Conservation (phyloP, 1,140 invertebrate genomes). For the Aphaenogaster ashmeadi region DNA sequence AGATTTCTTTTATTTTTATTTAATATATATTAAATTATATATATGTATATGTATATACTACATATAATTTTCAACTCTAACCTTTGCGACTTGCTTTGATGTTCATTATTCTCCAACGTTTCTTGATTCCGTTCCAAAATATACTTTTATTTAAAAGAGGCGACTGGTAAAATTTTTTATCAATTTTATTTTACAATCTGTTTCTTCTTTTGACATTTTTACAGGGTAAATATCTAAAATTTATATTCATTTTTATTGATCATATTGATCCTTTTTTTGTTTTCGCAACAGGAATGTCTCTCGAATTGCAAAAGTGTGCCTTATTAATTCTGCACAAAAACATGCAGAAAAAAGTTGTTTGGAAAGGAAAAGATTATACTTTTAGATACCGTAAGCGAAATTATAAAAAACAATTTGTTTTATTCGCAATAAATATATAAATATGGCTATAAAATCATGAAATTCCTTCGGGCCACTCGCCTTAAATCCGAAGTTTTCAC, state of each 20-base stretch:
- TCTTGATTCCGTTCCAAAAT: neutral
- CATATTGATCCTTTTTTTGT: slow-evolving; percentile 30
- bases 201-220: slow-evolving; percentile 45
- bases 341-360: neutral
- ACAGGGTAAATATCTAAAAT: neutral
- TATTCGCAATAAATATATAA: slow-evolving; percentile 1
- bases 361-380: neutral
- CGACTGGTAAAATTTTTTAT: neutral
- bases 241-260: slow-evolving; percentile 13
- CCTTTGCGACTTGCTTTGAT: slow-evolving; percentile 77
- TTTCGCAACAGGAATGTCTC: slow-evolving; percentile 4
- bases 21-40: slow-evolving; percentile 4
- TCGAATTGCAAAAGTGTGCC: neutral
- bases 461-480: neutral
- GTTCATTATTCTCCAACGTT: slow-evolving; percentile 30
- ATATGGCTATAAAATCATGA: slow-evolving; percentile 1
- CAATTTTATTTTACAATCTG: neutral
- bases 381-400: neutral
- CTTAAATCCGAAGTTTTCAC: neutral
- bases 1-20: neutral
- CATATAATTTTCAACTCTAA: slow-evolving; percentile 46
- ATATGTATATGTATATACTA: too few species aligned
- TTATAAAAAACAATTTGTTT: neutral
- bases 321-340: neutral
- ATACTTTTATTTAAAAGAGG: neutral